Conservation (phyloP, 2,797 vertebrate genomes). For the Epinephelus awoara region DNA sequence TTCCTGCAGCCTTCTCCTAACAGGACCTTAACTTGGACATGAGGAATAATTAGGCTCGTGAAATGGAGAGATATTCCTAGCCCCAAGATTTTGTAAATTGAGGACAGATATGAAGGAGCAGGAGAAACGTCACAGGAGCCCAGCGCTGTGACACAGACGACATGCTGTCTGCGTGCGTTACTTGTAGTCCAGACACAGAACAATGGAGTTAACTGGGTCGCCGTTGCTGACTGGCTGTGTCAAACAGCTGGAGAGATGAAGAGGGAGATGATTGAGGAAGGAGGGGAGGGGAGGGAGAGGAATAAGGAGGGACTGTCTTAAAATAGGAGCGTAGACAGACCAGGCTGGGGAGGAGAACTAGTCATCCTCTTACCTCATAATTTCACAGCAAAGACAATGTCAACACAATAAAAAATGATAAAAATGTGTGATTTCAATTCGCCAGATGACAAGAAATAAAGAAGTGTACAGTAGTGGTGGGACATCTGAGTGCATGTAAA, state of each 20-base stretch:
- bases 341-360: background rate
- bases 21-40: background rate
- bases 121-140: background rate
- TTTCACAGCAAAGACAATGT: background rate
- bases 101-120: constrained; percentile 8
- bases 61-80: background rate
- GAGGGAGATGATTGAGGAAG: constrained; percentile 45
- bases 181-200: constrained; percentile 63
- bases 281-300: constrained; percentile 19
- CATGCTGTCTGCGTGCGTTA: constrained; percentile 46
- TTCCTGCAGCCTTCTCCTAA: too few species aligned
- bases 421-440: background rate
- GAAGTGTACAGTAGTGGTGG: background rate
- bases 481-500: constrained; percentile 44
- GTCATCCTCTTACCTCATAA: background rate
- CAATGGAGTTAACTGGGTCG: constrained; percentile 79
- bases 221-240: constrained; percentile 51
- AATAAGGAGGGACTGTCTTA: constrained; percentile 25
- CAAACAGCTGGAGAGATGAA: constrained; percentile 77
- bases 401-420: background rate
- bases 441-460: background rate
- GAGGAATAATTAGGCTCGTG: background rate
- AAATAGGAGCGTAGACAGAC: constrained; percentile 18
- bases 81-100: background rate
- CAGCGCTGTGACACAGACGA: constrained; percentile 43